Base-by-base conservation (phyloP, 2,113 vertebrate species). In the Sphyrna mokarran region DNA sequence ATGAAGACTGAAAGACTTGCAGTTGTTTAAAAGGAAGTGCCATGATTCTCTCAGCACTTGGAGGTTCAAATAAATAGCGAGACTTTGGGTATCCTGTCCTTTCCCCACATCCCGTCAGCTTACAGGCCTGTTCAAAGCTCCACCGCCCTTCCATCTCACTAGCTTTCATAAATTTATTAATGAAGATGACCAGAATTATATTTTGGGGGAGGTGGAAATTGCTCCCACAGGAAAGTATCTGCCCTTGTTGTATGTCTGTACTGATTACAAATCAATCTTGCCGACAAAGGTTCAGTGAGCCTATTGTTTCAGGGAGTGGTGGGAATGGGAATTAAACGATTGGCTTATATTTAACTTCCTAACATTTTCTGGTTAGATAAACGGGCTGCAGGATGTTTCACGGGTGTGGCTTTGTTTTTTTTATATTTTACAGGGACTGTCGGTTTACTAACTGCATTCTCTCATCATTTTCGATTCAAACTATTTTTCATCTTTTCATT, bases 1-100 rank as follows among this genome's bases (percentile, higher is more conserved):
- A 43, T 70, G 91, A 94, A 94, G 66, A 72, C 93, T 40, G 93
- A 95, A 95, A 72, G 40, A 70, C 68, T 94, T 69, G 37, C 16
- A 37, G 43, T 23, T 26, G 93, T 70, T 70, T 72, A 48, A 95
- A 23, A 70, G 93, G 40, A 58, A 89, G 93, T 72, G 93, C 68
- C 23, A 18, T 66, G 58, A 18, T 66, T 33, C 33, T 93, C 58
- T 63, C 33, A 33, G 89, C 89, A 16, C 61, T 66, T 18, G 20
- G 16, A 23, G 33, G 61, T 93, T 93, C 61, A 18, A 37, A n/a
- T 66, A 66, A 20, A 16, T 63, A 93, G n/a, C 14, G 18, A 37
- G 89, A 66, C 14, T 93, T 37, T n/a, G 61, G 87, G 29, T 91
- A 43, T 26, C 70, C 70, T 7, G 26, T 29, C 0, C 70, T 29